A percentile compares a stretch with the other conserved stretches of the same genome.
Conservation (phyloP, 2,797 vertebrate species). For the Astyanax mexicanus region DNA sequence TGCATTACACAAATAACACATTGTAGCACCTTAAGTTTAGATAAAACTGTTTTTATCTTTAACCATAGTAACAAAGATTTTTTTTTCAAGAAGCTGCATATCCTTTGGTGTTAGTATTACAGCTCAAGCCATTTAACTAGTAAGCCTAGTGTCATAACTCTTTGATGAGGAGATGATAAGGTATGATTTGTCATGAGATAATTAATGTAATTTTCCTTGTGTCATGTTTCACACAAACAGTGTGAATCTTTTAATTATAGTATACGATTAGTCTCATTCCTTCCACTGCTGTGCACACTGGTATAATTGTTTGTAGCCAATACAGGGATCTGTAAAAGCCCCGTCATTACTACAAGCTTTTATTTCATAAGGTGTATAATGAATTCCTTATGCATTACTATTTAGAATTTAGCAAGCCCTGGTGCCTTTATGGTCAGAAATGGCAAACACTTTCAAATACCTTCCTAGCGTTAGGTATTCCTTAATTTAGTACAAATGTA, state of each 20-base stretch:
- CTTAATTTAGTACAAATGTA: background rate
- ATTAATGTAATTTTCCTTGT: constrained; percentile 13
- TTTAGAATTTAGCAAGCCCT: background rate
- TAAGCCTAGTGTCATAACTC: constrained; percentile 5
- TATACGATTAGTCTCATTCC: background rate
- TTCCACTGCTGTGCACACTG: background rate
- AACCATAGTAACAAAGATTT: background rate
- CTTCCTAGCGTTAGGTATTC: background rate
- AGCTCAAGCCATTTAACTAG: constrained; percentile 9
- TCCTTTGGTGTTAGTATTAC: background rate
- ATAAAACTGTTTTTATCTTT: background rate
- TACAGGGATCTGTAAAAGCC: background rate
- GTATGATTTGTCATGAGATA: constrained; percentile 9
- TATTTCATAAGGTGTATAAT: background rate
- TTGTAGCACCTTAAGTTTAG: no score
- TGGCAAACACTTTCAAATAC: background rate
- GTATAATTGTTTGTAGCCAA: background rate
- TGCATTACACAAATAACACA: no score
- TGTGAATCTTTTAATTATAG: constrained; percentile 19
- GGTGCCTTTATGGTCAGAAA: background rate
- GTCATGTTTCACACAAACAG: constrained; percentile 1
- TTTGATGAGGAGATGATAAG: constrained; percentile 2
- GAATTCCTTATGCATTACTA: background rate
- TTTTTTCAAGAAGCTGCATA: background rate
- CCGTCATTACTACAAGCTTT: background rate